These are phyloP conservation scores for Saccopteryx bilineata DNA, from an alignment of 2,113 vertebrate species.

Conservation along the genomic window DNA sequence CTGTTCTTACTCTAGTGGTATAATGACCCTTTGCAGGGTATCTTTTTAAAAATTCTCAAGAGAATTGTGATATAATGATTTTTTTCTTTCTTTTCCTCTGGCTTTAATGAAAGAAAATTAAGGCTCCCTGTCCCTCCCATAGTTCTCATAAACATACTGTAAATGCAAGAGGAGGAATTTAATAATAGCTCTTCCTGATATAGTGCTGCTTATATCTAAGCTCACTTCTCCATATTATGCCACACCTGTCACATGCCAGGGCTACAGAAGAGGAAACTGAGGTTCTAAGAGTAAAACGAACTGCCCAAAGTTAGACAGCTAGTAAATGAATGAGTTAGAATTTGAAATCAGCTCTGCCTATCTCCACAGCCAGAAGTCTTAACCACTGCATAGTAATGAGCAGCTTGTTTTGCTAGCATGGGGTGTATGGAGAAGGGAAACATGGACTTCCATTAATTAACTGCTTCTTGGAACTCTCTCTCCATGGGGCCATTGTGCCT, in stretches of 20 bases:
- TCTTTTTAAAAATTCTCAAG: constrained; percentile 39
- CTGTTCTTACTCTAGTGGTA: not conserved
- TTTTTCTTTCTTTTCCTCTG: not conserved
- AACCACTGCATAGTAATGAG: not conserved
- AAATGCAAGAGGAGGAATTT: not conserved
- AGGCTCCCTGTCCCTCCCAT: not conserved
- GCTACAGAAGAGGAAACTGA: not conserved
- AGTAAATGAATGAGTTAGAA: not conserved
- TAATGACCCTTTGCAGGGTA: constrained; percentile 9
- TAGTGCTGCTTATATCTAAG: not conserved
- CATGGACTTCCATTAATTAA: not conserved
- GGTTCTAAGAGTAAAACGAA: constrained; percentile 14
- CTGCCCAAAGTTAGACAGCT: not conserved
- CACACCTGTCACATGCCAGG: not conserved
- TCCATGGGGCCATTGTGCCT: not conserved
- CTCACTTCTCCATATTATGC: not conserved
- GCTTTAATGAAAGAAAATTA: constrained; percentile 33
- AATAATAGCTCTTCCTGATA: not conserved
- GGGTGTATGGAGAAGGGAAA: not conserved
- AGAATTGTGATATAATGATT: not conserved
- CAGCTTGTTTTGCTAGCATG: constrained; percentile 23
- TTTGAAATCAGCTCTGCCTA: not conserved
- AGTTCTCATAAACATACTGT: constrained; percentile 32
- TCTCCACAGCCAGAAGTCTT: constrained; percentile 8
- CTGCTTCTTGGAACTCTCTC: not conserved